Base-by-base conservation (phyloP, 2,113 vertebrate genomes). In the Macaca fascicularis region DNA sequence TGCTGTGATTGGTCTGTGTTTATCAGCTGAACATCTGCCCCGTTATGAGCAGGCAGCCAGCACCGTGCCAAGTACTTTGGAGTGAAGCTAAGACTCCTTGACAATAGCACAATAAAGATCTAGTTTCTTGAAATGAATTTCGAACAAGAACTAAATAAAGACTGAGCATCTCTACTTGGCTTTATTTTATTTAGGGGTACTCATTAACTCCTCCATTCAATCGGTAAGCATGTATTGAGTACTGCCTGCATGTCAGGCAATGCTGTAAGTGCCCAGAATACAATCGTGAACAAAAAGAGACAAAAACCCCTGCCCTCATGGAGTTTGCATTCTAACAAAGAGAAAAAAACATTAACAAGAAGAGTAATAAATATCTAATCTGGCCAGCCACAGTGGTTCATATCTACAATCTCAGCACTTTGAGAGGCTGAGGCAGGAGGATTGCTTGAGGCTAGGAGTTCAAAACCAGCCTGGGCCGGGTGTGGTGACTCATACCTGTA, bases 401-500 rank as follows among this genome's bases (percentile, higher is more conserved):
- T 12, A 32, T 64, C 61, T 64, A 32, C 13, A 30, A 32, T 64
- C 61, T 27, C 61, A 32, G 5, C 61, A 32, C 61, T 64, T 64
- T 64, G 61, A 13, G 27, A 32, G 61, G 61, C 27, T 30, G 27
- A 64, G 12, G 61, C 13, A 30, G 27, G 61, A 32, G 27, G 61
- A 13, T 6, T 64, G 12, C 27, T 64, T 32, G 61, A 64, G 27
- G 61, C 27, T 30, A 32, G 61, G 61, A 64, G 27, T 64, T 64
- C 61, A 64, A 64, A 30, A 64, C 61, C 61, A 64, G 61, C 61
- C 27, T 64, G 61, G 27, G 61, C 61, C 0, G 5, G 61, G 27
- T 0, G 5, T 2, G 0, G 27, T 0, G 11, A 30, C 61, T 64
- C 61, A 32, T 12, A 0, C 12, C 5, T 64, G 27, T 32, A 32